Conservation (phyloP, 92 coral and sea anemone genomes). For the Porites cylindrica region DNA sequence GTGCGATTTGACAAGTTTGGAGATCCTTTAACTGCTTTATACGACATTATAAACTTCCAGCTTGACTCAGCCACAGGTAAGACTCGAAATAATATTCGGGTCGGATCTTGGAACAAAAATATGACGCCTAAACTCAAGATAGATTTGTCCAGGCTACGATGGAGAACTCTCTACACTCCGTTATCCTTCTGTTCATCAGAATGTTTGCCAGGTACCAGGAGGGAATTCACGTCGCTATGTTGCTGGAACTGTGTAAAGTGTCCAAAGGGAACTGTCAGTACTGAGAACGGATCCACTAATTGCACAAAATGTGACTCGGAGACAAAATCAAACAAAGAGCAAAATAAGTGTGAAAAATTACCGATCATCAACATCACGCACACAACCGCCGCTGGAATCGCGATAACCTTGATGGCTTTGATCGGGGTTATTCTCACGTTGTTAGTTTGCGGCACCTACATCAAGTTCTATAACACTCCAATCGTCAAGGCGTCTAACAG, state of each 20-base stretch:
- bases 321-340: conserved; percentile 54
- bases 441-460: conserved; percentile 56
- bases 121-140: not conserved
- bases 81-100: not conserved
- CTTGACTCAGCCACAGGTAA: not conserved
- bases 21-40: conserved; percentile 79
- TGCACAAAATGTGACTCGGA: conserved; percentile 69
- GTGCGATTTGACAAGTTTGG: conserved; percentile 75
- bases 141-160: not conserved
- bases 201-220: conserved; percentile 76
- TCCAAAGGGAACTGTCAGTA: conserved; percentile 48
- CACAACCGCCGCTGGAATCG: conserved; percentile 49
- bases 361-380: conserved; percentile 50
- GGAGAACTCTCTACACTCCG: conserved; percentile 57
- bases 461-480: conserved; percentile 68
- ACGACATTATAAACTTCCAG: conserved; percentile 77
- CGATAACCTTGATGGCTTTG: conserved; percentile 36
- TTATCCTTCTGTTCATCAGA: conserved; percentile 66
- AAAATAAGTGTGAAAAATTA: conserved; percentile 60
- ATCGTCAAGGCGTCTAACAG: conserved; percentile 80
- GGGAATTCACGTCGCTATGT: conserved; percentile 62
- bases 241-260: conserved; percentile 85
- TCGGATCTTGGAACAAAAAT: conserved; percentile 73
- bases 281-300: conserved; percentile 59
- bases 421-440: conserved; percentile 34